These are phyloP conservation scores for Mystacornis crossleyi DNA, from an alignment of 2,113 vertebrate genomes.

Conservation along the genomic window DNA sequence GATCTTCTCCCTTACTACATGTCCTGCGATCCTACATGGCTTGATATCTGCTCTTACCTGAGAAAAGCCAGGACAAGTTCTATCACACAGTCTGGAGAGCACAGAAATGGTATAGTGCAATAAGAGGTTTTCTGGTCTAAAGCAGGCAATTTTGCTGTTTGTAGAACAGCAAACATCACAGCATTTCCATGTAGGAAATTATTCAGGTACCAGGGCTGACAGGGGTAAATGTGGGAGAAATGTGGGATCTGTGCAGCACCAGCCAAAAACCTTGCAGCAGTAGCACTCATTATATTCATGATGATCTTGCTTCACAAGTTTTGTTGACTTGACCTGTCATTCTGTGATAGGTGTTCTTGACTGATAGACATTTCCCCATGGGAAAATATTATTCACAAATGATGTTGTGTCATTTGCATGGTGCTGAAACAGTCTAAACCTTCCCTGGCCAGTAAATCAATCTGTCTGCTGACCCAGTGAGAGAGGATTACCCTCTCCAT, in stretches of 20 bases:
- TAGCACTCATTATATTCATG: not conserved
- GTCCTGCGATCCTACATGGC: not conserved
- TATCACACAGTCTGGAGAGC: not conserved
- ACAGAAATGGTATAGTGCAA: not conserved
- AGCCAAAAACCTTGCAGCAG: not conserved
- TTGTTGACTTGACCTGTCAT: conserved; percentile 10
- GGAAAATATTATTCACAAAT: conserved; percentile 5
- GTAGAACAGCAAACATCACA: not conserved
- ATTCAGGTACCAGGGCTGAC: too few relatives aligned
- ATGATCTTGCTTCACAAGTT: not conserved
- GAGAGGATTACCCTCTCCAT: not conserved
- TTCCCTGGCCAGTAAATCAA: not conserved
- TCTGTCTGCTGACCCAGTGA: not conserved
- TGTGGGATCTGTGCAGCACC: not conserved
- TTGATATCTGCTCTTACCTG: not conserved
- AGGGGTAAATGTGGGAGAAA: not conserved
- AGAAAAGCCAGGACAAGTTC: not conserved
- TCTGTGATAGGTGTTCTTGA: not conserved
- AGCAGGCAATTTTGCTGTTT: not conserved
- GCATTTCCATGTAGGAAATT: not conserved
- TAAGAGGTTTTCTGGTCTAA: not conserved
- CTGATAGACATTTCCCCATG: not conserved
- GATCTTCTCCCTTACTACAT: not conserved
- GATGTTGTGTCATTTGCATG: not conserved
- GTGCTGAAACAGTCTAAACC: not conserved